phyloP scores from a whole-genome alignment of 2,113 vertebrate genomes.

The Cyrtonyx montezumae region DNA sequence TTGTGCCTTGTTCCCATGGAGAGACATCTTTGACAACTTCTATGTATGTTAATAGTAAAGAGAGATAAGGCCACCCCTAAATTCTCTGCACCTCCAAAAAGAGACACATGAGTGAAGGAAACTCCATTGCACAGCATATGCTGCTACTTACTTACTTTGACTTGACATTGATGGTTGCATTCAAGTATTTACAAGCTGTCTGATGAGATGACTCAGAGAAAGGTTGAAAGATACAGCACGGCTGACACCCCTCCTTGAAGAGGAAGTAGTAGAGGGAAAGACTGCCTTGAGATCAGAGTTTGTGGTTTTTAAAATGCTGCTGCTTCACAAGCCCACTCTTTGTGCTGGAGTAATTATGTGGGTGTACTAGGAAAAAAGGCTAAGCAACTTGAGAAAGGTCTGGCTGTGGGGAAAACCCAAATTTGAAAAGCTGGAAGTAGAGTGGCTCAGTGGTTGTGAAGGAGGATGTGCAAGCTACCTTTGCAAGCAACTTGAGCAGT shows the following conservation, averaged over 20 bases:
- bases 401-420: conserved; percentile 68
- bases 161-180: conserved; percentile 65
- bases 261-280: conserved; percentile 72
- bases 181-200: conserved; percentile 71
- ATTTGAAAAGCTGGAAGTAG: conserved; percentile 46
- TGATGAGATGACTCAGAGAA: conserved; percentile 71
- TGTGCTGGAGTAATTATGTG: conserved; percentile 78
- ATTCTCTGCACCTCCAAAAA: background rate
- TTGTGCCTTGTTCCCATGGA: background rate
- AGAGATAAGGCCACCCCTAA: background rate
- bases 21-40: background rate
- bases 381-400: conserved; percentile 64
- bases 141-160: conserved; percentile 42
- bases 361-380: conserved; percentile 69
- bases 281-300: conserved; percentile 75
- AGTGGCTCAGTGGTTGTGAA: conserved; percentile 5
- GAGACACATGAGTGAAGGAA: conserved; percentile 1
- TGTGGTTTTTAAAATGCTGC: conserved; percentile 76
- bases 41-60: background rate
- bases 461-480: background rate
- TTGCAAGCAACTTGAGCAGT: background rate
- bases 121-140: conserved; percentile 6
- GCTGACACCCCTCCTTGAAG: conserved; percentile 71
- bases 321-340: conserved; percentile 76
- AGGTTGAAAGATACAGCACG: conserved; percentile 71